A percentile compares a stretch with the other conserved stretches of the same genome.
These are phyloP conservation scores for Mormyrus lacerda DNA, from an alignment of 2,113 vertebrate genomes.

Conservation along the genomic window DNA sequence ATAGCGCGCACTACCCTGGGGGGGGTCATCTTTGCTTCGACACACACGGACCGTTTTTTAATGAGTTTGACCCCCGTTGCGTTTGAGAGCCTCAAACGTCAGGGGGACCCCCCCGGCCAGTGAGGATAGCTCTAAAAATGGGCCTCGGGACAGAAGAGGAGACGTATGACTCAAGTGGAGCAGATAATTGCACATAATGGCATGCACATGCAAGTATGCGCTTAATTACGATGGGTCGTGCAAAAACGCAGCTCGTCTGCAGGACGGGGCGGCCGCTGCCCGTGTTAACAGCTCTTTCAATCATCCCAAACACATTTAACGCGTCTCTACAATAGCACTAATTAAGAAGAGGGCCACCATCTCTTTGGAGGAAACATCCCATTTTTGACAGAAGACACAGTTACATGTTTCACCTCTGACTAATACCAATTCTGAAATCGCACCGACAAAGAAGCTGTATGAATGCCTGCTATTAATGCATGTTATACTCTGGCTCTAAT, in stretches of 20 bases:
- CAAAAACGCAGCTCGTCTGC: not conserved
- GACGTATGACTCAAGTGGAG: slow-evolving; percentile 5
- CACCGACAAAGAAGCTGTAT: slow-evolving; percentile 8
- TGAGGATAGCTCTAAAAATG: not conserved
- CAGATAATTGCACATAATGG: slow-evolving; percentile 8
- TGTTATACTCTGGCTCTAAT: not conserved
- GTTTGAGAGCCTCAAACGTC: not conserved
- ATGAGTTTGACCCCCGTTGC: not conserved
- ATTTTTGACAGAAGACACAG: not conserved
- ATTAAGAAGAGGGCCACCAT: not conserved
- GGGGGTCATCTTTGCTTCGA: not conserved
- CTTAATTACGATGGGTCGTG: not conserved
- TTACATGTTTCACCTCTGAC: not conserved
- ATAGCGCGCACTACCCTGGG: not conserved
- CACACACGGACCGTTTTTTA: not conserved
- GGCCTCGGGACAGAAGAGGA: not conserved
- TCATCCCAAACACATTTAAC: not conserved
- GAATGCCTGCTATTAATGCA: not conserved
- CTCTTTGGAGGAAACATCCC: not conserved
- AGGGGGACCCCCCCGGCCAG: not conserved
- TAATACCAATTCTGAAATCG: not conserved
- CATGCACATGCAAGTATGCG: not conserved
- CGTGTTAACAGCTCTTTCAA: not conserved
- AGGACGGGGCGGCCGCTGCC: too few relatives aligned
- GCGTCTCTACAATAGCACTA: not conserved